Evolutionary conservation across 1,140 invertebrate species (phyloP).

Genomic region (Euborellia annulipes): DNA sequence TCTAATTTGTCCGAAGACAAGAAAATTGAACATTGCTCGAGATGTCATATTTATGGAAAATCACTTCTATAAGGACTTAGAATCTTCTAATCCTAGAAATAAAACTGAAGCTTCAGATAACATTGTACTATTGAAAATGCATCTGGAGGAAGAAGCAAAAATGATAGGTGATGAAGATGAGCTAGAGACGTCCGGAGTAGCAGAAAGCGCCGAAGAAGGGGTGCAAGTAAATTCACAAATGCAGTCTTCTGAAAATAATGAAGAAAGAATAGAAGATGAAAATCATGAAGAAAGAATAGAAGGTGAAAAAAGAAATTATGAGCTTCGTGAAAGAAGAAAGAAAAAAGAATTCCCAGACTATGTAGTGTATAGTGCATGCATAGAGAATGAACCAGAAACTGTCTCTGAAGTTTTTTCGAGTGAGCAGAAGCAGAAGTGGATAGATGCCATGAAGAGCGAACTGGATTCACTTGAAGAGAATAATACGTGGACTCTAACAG

Average conservation of each 20-base stretch:
- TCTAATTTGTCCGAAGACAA: constrained; percentile 1
- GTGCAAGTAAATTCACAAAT: no score
- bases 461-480: background rate
- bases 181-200: no score
- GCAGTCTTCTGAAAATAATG: no score
- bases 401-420: no score
- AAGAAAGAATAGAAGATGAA: no score
- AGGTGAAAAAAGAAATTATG: no score
- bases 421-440: no score
- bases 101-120: background rate
- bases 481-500: background rate
- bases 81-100: background rate
- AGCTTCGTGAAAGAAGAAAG: no score
- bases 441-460: background rate
- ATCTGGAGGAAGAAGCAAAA: background rate
- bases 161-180: background rate
- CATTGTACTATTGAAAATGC: background rate
- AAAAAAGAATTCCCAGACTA: no score
- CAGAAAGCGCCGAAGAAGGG: background rate
- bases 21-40: no score
- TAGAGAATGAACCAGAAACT: background rate
- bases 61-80: background rate
- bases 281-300: no score
- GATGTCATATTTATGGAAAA: background rate
- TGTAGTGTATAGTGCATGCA: no score